Evolutionary conservation across 2,888 invertebrate genomes (phyloP).

Genomic region (Eumacrocentrus americanus): DNA sequence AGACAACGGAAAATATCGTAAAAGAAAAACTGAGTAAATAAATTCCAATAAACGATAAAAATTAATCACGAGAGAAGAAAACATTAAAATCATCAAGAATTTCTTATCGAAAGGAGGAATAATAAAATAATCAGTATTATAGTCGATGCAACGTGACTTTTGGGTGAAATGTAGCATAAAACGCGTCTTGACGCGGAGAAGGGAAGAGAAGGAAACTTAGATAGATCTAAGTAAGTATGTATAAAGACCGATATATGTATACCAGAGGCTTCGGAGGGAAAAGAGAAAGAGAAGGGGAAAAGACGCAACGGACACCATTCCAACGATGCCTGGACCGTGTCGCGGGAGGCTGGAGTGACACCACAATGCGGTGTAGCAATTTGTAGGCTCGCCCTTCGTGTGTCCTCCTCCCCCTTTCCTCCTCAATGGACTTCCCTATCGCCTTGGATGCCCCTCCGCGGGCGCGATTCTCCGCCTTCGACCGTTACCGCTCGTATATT

Average conservation of each 20-base stretch:
- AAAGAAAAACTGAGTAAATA: too few relatives aligned
- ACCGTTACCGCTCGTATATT: conserved; percentile 18
- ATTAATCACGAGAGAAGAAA: too few relatives aligned
- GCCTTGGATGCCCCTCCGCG: not conserved
- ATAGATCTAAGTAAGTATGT: not conserved
- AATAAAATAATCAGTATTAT: too few relatives aligned
- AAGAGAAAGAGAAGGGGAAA: conserved; percentile 27
- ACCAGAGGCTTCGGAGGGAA: too few relatives aligned
- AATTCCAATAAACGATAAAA: too few relatives aligned
- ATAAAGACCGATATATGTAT: conserved; percentile 7
- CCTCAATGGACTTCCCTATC: conserved; percentile 17
- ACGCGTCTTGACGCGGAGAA: not conserved
- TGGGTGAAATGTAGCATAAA: not conserved
- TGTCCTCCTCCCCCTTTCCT: conserved; percentile 18
- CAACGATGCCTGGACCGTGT: conserved; percentile 61
- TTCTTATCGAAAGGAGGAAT: too few relatives aligned
- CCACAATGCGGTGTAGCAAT: conserved; percentile 62
- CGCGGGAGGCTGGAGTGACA: conserved; percentile 60
- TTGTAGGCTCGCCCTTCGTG: conserved; percentile 59
- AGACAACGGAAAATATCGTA: too few relatives aligned
- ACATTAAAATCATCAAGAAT: too few relatives aligned
- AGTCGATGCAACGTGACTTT: too few relatives aligned
- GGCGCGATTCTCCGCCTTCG: conserved; percentile 15
- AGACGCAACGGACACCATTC: conserved; percentile 57
- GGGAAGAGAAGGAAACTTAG: not conserved